Percentiles rank a stretch among this genome's conserved stretches.
Evolutionary conservation across 2,888 invertebrate species (phyloP).

Genomic region (Alloscopus bannaensis): DNA sequence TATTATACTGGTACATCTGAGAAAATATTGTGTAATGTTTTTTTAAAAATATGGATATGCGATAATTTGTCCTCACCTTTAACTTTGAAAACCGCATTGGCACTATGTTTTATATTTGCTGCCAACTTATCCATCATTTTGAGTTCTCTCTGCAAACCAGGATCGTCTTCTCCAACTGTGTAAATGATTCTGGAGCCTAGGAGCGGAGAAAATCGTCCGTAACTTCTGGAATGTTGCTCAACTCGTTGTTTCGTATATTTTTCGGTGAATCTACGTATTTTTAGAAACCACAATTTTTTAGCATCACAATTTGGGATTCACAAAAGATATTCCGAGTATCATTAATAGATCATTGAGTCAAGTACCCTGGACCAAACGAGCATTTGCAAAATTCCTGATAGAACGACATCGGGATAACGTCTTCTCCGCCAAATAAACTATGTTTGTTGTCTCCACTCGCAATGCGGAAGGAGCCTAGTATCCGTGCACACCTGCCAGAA

Average conservation of each 20-base stretch:
- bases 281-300: no score
- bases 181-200: constrained; percentile 41
- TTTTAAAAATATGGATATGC: background rate
- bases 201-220: constrained; percentile 2
- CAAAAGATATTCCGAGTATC: no score
- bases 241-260: constrained; percentile 18
- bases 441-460: constrained; percentile 16
- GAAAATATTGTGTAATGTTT: no score
- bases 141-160: constrained; percentile 29
- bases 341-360: no score
- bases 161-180: constrained; percentile 46
- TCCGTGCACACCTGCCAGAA: constrained; percentile 45
- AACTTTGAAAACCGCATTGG: constrained; percentile 17
- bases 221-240: background rate
- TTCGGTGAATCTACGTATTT: constrained; percentile 9
- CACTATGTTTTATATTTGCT: constrained; percentile 1
- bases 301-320: no score
- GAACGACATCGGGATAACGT: constrained; percentile 1
- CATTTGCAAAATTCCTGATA: constrained; percentile 39
- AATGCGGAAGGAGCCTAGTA: constrained; percentile 44
- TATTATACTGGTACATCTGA: no score
- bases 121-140: background rate
- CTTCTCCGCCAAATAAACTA: constrained; percentile 33
- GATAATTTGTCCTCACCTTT: constrained; percentile 29
- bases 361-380: constrained; percentile 40